These are phyloP conservation scores for Euproctis similis DNA, from an alignment of 2,888 invertebrate genomes.

Conservation along the genomic window DNA sequence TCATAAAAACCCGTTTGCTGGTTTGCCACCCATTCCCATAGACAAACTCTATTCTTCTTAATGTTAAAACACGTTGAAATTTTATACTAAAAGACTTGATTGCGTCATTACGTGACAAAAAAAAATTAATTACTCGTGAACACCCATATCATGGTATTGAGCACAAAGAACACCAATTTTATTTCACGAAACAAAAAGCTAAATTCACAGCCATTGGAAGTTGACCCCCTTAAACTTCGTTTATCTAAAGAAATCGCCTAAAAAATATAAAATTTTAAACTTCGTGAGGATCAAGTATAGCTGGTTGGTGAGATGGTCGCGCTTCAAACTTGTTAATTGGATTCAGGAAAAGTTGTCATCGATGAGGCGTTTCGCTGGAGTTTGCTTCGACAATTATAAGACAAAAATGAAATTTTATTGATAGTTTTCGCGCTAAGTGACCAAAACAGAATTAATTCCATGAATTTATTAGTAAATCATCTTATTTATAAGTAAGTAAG, in stretches of 20 bases:
- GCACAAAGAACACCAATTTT: conserved; percentile 17
- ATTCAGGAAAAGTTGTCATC: conserved; percentile 27
- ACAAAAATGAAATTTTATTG: conserved; percentile 16
- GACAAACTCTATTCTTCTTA: too few relatives aligned
- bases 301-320: conserved; percentile 10
- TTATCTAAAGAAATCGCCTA: neutral
- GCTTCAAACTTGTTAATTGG: conserved; percentile 26
- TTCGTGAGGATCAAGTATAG: conserved; percentile 9
- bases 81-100: too few relatives aligned
- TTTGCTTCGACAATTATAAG: conserved; percentile 9
- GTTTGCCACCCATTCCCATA: too few relatives aligned
- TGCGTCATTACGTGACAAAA: neutral
- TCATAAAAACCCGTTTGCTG: too few relatives aligned
- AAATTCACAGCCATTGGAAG: conserved; percentile 9
- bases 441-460: too few relatives aligned
- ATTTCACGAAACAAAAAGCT: conserved; percentile 13
- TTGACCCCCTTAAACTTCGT: conserved; percentile 5
- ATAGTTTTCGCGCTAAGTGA: conserved; percentile 3
- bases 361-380: conserved; percentile 22
- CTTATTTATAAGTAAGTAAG: too few relatives aligned
- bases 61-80: too few relatives aligned
- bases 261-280: conserved; percentile 2
- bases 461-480: too few relatives aligned
- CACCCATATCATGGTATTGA: conserved; percentile 10
- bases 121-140: neutral